Percentiles rank a stretch among this genome's conserved stretches.
Conservation (phyloP, 2,113 vertebrate species). For the Oryzias celebensis region DNA sequence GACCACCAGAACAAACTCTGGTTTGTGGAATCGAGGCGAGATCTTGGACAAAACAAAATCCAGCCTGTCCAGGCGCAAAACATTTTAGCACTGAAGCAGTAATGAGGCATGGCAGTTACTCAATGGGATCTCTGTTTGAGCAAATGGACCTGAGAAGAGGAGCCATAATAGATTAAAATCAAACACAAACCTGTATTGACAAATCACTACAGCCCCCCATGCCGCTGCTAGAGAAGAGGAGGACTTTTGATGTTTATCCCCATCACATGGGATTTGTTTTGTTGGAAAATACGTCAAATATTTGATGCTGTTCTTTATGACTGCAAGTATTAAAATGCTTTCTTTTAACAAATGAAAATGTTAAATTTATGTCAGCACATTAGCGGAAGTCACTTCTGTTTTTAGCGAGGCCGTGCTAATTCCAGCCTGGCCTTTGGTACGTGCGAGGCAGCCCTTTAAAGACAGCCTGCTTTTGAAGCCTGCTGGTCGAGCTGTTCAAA, state of each 20-base stretch:
- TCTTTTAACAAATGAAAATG: conserved; percentile 15
- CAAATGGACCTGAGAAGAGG: conserved; percentile 65
- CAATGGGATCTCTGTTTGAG: conserved; percentile 65
- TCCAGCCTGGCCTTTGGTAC: conserved; percentile 74
- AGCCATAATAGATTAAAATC: conserved; percentile 67
- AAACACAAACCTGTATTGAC: conserved; percentile 54
- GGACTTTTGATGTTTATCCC: conserved; percentile 10
- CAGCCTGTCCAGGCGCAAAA: conserved; percentile 22
- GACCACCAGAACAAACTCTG: conserved; percentile 8
- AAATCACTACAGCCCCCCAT: conserved; percentile 34
- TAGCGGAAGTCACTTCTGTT: conserved; percentile 63
- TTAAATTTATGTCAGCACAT: conserved; percentile 48
- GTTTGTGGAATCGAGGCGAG: conserved; percentile 47
- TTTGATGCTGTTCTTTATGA: neutral
- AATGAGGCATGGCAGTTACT: conserved; percentile 63
- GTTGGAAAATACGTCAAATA: neutral
- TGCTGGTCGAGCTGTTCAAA: conserved; percentile 81
- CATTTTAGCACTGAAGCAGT: conserved; percentile 32
- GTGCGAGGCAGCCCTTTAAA: conserved; percentile 73
- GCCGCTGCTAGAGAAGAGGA: conserved; percentile 36
- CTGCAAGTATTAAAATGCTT: conserved; percentile 1
- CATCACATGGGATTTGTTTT: neutral
- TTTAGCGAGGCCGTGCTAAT: conserved; percentile 67
- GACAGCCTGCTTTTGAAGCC: conserved; percentile 78
- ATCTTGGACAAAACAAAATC: conserved; percentile 30